phyloP scores from a whole-genome alignment of 2,888 invertebrate species.

The Fragum sueziense region DNA sequence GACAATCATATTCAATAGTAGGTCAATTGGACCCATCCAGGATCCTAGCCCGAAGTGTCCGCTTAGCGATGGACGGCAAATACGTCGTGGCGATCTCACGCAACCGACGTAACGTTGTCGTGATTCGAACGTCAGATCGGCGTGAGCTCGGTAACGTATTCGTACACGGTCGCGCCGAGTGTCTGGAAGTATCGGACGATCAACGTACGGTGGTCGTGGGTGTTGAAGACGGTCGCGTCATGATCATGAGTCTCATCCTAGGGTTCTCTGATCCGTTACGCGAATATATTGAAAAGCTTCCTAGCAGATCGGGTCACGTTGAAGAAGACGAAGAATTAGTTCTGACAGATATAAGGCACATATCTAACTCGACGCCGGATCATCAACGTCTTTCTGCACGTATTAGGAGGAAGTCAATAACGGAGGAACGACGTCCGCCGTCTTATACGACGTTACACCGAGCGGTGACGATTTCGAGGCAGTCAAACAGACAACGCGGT shows the following conservation, averaged over 20 bases:
- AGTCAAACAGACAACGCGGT: constrained; percentile 47
- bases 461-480: constrained; percentile 62
- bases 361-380: constrained; percentile 62
- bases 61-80: constrained; percentile 70
- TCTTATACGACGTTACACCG: constrained; percentile 69
- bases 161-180: constrained; percentile 72
- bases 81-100: constrained; percentile 70
- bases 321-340: constrained; percentile 48
- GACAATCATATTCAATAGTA: constrained; percentile 31
- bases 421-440: constrained; percentile 60
- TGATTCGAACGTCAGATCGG: constrained; percentile 67
- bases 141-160: constrained; percentile 64
- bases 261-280: constrained; percentile 70
- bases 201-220: constrained; percentile 76
- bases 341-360: constrained; percentile 60
- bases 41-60: constrained; percentile 46
- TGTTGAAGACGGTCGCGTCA: constrained; percentile 74
- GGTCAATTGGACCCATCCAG: constrained; percentile 41
- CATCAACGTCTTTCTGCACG: constrained; percentile 62
- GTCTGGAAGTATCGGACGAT: constrained; percentile 70
- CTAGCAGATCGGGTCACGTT: constrained; percentile 49
- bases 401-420: constrained; percentile 46
- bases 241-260: constrained; percentile 72
- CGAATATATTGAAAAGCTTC: constrained; percentile 70
- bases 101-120: constrained; percentile 64